Base-by-base conservation (phyloP, 2,797 vertebrate genomes). In the Cephalopachus bancanus region DNA sequence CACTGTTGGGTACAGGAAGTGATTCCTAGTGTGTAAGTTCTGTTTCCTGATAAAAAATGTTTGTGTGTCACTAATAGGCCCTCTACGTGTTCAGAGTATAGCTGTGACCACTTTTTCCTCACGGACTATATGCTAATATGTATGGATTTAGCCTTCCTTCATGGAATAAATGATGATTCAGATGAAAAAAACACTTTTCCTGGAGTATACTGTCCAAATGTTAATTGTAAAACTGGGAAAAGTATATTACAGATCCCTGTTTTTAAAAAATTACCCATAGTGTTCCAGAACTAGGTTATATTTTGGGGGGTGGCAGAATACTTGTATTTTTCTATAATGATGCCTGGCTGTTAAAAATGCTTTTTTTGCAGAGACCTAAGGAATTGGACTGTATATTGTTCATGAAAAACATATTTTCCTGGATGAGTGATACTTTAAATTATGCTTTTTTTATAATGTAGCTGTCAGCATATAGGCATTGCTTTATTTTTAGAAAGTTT, bases 301-400 rank as follows among this genome's bases (percentile, higher is more conserved):
- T 85, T 84, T 44, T 88, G 75, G 3, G 9, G 64, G 16, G 49
- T 93, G 84, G 71, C 80, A 94, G 90, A 59, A 76, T 89, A 55
- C 71, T 87, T 44, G 4, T 85, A 64, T 59, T 92, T 86, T 93
- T 91, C 93, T 64, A 53, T 75, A 53, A 79, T 75, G 64, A 86
- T 88, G 37, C 71, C 60, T 93, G 83, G 12, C 75, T 95, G 20
- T 83, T 91, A 89, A 44, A 69, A 67, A 37, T 87, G 24, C 67
- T 57, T 83, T 94, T 91, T 44, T 44, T 94, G 59, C 60, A 93
- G 89, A 96, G 71, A 94, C 71, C 71, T 95, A 75, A 89, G 74
- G 86, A 74, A 80, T 37, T 84, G 64, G 57, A 84, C 65, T 94
- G 20, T 80, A 26, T 94, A 51, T 75, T 86, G 75, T 55, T 94